These are phyloP conservation scores for Conchocele bisecta DNA, from an alignment of 2,888 invertebrate species.

Conservation along the genomic window DNA sequence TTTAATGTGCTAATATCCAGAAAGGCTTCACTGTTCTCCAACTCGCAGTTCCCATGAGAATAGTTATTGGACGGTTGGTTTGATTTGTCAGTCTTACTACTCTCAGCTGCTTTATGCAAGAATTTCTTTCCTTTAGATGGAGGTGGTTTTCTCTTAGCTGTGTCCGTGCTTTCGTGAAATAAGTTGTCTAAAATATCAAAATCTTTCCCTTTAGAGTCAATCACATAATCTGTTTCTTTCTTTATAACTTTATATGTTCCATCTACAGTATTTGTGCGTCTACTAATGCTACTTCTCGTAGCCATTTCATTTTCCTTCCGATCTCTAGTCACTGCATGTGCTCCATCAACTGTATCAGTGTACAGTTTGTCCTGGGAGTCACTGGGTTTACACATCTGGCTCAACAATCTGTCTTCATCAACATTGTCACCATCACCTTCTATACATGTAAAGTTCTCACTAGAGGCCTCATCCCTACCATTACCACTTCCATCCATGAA, in stretches of 20 bases:
- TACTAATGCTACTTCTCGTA: background rate
- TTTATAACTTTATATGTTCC: background rate
- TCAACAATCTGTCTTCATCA: conserved; percentile 8
- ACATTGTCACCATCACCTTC: no score
- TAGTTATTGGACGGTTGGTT: no score
- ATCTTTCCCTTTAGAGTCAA: no score
- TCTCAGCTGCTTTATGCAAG: no score
- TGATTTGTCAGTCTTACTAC: no score
- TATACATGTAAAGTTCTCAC: no score
- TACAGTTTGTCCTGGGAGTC: background rate
- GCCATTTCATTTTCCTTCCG: background rate
- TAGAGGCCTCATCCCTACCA: no score
- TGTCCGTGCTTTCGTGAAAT: no score
- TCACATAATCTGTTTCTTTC: background rate
- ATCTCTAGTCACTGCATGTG: no score
- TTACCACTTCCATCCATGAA: no score
- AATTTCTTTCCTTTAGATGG: conserved; percentile 37
- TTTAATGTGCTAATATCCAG: conserved; percentile 64
- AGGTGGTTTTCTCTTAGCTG: conserved; percentile 55
- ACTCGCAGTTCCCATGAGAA: no score
- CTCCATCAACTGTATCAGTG: background rate
- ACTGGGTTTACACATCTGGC: conserved; percentile 4
- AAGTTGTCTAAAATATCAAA: no score
- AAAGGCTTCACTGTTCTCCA: conserved; percentile 40
- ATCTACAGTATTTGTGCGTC: background rate